These are phyloP conservation scores for Pseudomyrmex dendroicus DNA, from an alignment of 1,140 invertebrate species.

Conservation along the genomic window DNA sequence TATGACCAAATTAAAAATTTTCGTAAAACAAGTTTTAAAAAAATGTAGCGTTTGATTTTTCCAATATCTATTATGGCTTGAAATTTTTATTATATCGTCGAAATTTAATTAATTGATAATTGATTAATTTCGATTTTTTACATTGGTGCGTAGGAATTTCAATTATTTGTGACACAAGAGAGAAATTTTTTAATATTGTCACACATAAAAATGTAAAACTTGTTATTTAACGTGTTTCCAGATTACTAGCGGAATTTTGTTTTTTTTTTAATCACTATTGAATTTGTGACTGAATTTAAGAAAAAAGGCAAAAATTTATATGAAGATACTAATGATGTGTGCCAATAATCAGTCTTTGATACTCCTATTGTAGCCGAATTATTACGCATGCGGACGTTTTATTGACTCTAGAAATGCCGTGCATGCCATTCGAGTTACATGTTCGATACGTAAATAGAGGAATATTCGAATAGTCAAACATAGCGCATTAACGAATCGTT, in stretches of 20 bases:
- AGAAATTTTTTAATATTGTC: slow-evolving; percentile 19
- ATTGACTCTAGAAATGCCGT: slow-evolving; percentile 28
- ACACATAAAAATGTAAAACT: slow-evolving; percentile 1
- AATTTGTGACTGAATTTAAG: no score
- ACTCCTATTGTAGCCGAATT: slow-evolving; percentile 24
- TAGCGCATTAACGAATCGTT: slow-evolving; percentile 14
- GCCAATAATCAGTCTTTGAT: slow-evolving; percentile 16
- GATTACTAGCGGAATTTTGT: slow-evolving; percentile 5
- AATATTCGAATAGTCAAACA: slow-evolving; percentile 5
- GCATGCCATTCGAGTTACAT: slow-evolving; percentile 5
- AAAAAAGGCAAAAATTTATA: neutral
- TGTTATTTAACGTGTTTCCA: neutral
- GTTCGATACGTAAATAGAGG: slow-evolving; percentile 29
- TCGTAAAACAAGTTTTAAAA: slow-evolving; percentile 1
- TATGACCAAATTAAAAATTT: neutral
- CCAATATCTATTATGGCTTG: neutral
- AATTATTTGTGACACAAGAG: slow-evolving; percentile 11
- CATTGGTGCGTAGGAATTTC: slow-evolving; percentile 32
- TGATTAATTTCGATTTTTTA: neutral
- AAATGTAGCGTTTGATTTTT: slow-evolving; percentile 9
- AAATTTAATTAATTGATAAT: slow-evolving; percentile 46
- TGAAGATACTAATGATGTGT: neutral
- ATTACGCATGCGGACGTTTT: slow-evolving; percentile 21
- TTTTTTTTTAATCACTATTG: neutral
- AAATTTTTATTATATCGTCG: slow-evolving; percentile 25